Evolutionary conservation across 1,140 invertebrate species (phyloP).

Genomic region (Hypothenemus hampei): DNA sequence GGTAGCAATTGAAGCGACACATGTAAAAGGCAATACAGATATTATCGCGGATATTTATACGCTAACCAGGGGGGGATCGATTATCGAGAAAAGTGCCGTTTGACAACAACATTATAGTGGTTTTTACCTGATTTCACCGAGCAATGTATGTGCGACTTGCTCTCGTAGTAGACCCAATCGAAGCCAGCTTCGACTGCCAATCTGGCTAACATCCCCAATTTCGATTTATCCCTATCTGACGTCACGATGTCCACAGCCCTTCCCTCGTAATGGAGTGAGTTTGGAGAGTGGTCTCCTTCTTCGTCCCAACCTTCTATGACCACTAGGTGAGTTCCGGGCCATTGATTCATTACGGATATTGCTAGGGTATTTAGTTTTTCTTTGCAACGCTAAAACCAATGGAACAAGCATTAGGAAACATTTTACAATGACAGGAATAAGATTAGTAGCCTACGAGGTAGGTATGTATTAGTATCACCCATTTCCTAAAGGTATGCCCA

Average conservation of each 20-base stretch:
- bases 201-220: conserved; percentile 92
- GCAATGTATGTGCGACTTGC: conserved; percentile 90
- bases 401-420: background rate
- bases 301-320: conserved; percentile 96
- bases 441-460: no score
- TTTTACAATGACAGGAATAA: no score
- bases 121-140: conserved; percentile 91
- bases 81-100: conserved; percentile 17
- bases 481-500: no score
- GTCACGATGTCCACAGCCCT: conserved; percentile 93
- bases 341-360: conserved; percentile 96
- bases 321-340: conserved; percentile 86
- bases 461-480: no score
- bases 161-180: conserved; percentile 98
- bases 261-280: conserved; percentile 93
- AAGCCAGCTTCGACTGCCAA: conserved; percentile 96
- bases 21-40: conserved; percentile 26
- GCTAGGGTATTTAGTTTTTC: conserved; percentile 92
- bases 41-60: conserved; percentile 31
- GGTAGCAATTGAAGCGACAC: conserved; percentile 13
- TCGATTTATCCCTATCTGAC: conserved; percentile 84
- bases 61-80: conserved; percentile 15
- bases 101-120: background rate
- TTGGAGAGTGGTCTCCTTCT: conserved; percentile 68
- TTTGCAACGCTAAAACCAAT: conserved; percentile 77